Base-by-base conservation (phyloP, 2,113 vertebrate genomes). In the Muntiacus reevesi region DNA sequence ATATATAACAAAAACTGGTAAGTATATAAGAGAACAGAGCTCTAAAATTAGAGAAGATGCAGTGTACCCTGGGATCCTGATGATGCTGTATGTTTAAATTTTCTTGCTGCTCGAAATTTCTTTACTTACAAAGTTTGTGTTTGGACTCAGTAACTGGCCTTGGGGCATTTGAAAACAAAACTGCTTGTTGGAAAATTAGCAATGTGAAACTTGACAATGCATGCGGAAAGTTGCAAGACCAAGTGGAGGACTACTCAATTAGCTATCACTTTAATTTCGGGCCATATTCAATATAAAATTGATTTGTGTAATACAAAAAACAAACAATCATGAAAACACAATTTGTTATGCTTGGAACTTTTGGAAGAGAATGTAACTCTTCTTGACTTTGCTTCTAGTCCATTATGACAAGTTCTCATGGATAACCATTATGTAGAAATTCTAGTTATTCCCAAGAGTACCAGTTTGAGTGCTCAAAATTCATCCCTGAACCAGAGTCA, bases 121-220 rank as follows among this genome's bases (percentile, higher is more conserved):
- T 97, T 19, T n/a, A 89, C 84, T 98, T 97, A 92, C 84, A 96
- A 81, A 98, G 96, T 93, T 98, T 98, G 93, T 98, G 96, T 98
- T 99, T 98, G 97, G 98, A 97, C 96, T 98, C 95, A 97, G 98
- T 98, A 98, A 98, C 94, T 98, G 98, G 98, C 98, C 98, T 99
- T 98, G 98, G 98, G 99, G 98, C 98, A 98, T 98, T 98, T 98
- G 97, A 99, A 99, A 99, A 98, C 98, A 99, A 99, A 99, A 98
- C 97, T 98, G 96, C 98, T 99, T 99, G 97, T 99, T 99, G 98
- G 98, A 97, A 98, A 98, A 99, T 98, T 98, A 98, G 98, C 98
- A 97, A 97, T 95, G 98, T 98, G 98, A 98, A 99, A 98, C 97
- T 98, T 98, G 97, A 99, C 98, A 98, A 78, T 98, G 87, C 96